A percentile compares a stretch with the other conserved stretches of the same genome.
phyloP scores from a whole-genome alignment of 2,113 vertebrate species.

The Vimba vimba region DNA sequence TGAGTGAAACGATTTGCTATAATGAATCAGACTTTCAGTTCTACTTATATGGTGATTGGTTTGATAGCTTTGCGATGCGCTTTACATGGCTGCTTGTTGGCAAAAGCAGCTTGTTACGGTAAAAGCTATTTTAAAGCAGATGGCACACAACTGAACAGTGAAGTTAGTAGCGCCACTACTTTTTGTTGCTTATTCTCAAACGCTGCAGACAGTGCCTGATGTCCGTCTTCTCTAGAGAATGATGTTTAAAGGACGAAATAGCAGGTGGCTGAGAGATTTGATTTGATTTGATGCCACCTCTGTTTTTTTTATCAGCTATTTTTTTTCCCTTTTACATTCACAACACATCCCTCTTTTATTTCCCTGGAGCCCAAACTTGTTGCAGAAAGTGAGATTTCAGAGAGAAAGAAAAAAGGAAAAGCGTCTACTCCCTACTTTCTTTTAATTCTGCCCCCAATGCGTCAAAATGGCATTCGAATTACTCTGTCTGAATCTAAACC shows the following conservation, averaged over 20 bases:
- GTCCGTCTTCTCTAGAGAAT: not conserved
- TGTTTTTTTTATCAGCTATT: constrained; percentile 5
- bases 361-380: constrained; percentile 37
- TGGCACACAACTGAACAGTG: not conserved
- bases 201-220: not conserved
- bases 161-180: not conserved
- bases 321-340: not conserved
- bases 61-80: not conserved
- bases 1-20: not conserved
- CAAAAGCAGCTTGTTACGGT: not conserved
- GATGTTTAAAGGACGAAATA: constrained; percentile 16
- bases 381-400: constrained; percentile 35
- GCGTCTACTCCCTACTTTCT: not conserved
- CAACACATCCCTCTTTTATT: constrained; percentile 27
- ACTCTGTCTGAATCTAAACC: constrained; percentile 24
- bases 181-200: not conserved
- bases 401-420: not conserved
- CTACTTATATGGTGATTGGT: not conserved
- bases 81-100: not conserved
- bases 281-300: constrained; percentile 37
- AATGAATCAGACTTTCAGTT: not conserved
- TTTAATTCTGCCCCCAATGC: constrained; percentile 44
- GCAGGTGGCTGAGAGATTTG: constrained; percentile 29
- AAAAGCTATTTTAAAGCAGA: constrained; percentile 1
- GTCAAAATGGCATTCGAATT: constrained; percentile 32